Evolutionary conservation across 2,113 vertebrate genomes (phyloP).

Genomic region (Lamprotornis superbus): DNA sequence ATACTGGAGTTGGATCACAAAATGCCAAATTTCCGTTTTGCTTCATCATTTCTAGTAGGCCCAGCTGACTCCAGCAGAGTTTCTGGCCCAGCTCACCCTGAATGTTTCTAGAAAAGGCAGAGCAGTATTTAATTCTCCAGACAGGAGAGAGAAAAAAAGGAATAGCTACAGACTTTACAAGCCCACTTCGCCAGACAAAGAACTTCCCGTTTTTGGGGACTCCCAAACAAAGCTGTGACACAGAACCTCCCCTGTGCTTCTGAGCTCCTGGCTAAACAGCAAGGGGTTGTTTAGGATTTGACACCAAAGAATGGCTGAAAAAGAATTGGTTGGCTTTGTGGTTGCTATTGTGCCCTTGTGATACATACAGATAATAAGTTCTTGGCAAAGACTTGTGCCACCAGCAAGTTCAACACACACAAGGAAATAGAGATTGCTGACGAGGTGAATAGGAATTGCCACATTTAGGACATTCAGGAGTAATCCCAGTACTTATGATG

Average conservation of each 20-base stretch:
- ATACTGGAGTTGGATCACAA: background rate
- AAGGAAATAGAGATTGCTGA: background rate
- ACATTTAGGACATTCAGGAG: background rate
- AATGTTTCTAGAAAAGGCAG: background rate
- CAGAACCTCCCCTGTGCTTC: accelerated
- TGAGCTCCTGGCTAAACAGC: background rate
- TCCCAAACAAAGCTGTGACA: accelerated
- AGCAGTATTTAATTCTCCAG: background rate
- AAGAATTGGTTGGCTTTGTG: background rate
- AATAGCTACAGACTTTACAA: background rate
- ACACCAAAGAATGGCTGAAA: background rate
- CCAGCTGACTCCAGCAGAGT: background rate
- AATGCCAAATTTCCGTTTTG: background rate
- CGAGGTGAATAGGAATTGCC: background rate
- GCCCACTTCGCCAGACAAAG: background rate
- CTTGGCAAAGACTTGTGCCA: background rate
- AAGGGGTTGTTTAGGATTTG: background rate
- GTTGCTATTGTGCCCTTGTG: background rate
- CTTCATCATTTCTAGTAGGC: background rate
- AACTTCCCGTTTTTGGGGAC: accelerated
- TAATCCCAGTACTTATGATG: background rate
- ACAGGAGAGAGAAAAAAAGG: background rate
- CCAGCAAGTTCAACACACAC: accelerated
- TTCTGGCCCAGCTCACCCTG: background rate
- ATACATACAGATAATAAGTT: background rate